A percentile compares a stretch with the other conserved stretches of the same genome.
Evolutionary conservation across 2,797 vertebrate genomes (phyloP).

Genomic region (Acanthurus tractus): DNA sequence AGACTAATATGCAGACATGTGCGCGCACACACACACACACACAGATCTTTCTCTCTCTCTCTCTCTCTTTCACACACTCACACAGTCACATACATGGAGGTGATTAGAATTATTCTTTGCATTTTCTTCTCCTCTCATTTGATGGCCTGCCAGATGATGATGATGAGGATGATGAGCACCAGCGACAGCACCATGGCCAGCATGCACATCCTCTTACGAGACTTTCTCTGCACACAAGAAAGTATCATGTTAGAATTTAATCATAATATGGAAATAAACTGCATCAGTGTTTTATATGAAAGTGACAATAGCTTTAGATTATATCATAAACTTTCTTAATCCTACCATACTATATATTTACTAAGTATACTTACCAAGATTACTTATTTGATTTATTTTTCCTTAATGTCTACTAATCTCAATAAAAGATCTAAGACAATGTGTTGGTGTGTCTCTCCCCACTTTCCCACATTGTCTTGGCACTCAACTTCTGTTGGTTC

Average conservation of each 20-base stretch:
- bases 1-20: no score
- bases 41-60: background rate
- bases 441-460: no score
- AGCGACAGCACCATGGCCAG: slow-evolving; percentile 88
- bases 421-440: no score
- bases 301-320: background rate
- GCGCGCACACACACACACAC: slow-evolving; percentile 11
- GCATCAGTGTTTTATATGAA: background rate
- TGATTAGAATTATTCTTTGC: slow-evolving; percentile 29
- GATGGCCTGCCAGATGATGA: slow-evolving; percentile 84
- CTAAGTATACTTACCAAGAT: no score
- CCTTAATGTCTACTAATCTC: no score
- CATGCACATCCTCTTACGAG: slow-evolving; percentile 94
- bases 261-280: background rate
- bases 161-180: slow-evolving; percentile 82
- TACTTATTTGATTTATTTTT: no score
- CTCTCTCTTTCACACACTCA: no score
- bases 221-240: slow-evolving; percentile 87
- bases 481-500: no score
- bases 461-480: no score
- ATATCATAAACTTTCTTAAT: no score
- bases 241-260: background rate
- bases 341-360: no score
- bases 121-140: slow-evolving; percentile 73
- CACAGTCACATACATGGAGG: slow-evolving; percentile 31